Base-by-base conservation (phyloP, 2,113 vertebrate species). In the Rissa tridactyla region DNA sequence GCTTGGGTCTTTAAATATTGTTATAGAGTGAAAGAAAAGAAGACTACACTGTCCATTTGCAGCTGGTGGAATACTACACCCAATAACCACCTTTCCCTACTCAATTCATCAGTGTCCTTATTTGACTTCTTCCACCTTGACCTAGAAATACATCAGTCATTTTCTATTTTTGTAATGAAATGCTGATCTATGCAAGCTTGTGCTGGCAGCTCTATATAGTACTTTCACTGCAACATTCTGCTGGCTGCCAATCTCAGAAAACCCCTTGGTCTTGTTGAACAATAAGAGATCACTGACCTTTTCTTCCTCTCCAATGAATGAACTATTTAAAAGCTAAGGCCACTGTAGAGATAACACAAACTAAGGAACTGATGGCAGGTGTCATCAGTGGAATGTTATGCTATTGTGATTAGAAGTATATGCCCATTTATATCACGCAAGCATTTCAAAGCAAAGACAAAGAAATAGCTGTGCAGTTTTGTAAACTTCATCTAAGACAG, bases 141-240 rank as follows among this genome's bases (percentile, higher is more conserved):
- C 94, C 95, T 93, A 86, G 88, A 96, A 95, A 81, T 42, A 36
- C 30, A 75, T 84, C 51, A 90, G 76, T 72, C 80, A 64, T 94
- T 82, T 93, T 90, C 92, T 96, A 91, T 95, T 95, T 93, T 88
- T 51, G 78, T 91, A 94, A 96, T 90, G 79, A 95, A 97, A 96
- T 95, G 96, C 95, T 97, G 94, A 96, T 95, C 92, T 91, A 81
- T 86, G 94, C 91, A 95, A 86, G 95, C 25, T 86, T 75, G 78
- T 47, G 16, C 87, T 91, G 95, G 66, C 87, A 84, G 58, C 66
- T 88, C 57, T 40, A 17, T 38, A 62, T 51, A 91, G 64, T 36
- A 52, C 34, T 65, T 81, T 36, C 66, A 79, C 84, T 46, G 72
- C 91, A 88, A 90, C 55, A 6, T 87, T 87, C 93, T 92, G 86